These are phyloP conservation scores for Paracanthobrama guichenoti DNA, from an alignment of 2,113 vertebrate species.

Conservation along the genomic window DNA sequence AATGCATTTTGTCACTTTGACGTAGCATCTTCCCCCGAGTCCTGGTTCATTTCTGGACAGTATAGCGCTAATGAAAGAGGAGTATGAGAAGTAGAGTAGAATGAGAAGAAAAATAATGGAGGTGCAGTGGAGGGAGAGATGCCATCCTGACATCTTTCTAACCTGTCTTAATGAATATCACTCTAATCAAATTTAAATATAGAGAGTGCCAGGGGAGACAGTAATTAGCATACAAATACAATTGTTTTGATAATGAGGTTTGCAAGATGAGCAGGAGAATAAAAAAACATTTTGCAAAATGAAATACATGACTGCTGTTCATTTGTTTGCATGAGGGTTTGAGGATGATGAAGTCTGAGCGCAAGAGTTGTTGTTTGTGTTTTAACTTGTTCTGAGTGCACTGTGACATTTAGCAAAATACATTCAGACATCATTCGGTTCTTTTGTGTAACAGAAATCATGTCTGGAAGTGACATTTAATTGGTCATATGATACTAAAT, in stretches of 20 bases:
- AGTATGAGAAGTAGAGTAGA: not conserved
- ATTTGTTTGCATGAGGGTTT: constrained; percentile 1
- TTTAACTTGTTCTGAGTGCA: constrained; percentile 12
- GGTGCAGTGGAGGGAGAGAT: constrained; percentile 15
- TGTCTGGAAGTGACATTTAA: not conserved
- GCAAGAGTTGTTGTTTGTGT: not conserved
- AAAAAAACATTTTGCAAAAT: not conserved
- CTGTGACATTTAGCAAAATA: not conserved
- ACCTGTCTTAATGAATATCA: constrained; percentile 40
- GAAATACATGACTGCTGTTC: constrained; percentile 26
- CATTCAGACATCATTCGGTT: not conserved
- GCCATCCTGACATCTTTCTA: constrained; percentile 48
- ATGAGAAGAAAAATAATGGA: not conserved
- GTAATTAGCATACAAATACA: constrained; percentile 54
- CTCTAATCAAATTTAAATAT: constrained; percentile 48
- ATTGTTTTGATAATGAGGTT: constrained; percentile 37
- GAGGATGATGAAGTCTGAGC: constrained; percentile 1
- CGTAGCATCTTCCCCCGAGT: not conserved
- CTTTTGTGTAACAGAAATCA: not conserved
- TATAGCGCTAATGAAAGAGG: constrained; percentile 2
- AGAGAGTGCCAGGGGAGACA: constrained; percentile 30
- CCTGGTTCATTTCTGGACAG: not conserved
- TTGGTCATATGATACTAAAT: not conserved
- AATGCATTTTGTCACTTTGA: not conserved
- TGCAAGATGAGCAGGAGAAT: constrained; percentile 6